Evolutionary conservation across 2,113 vertebrate species (phyloP), one percentile per base, ranked within the genome.

Genomic region (Myotis davidii): DNA sequence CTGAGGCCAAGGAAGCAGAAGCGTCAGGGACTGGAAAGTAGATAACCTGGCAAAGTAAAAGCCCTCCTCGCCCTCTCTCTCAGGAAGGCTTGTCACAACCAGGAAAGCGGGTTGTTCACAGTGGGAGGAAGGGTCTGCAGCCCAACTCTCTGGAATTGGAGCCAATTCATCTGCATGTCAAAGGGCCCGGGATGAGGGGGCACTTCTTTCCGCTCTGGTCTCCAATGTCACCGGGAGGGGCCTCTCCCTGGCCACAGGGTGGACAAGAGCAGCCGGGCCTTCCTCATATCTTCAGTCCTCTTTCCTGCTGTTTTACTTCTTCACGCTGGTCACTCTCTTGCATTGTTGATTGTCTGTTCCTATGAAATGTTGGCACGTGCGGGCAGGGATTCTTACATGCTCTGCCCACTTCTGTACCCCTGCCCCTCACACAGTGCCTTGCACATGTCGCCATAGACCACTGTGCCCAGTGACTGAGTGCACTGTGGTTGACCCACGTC

Each of bases 391-490:
- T 73, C 42, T 11, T 34, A 9, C 25, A 37, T 32, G 8, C 42
- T 37, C 14, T 27, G 32, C 56, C 37, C 23, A 14, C 17, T 56
- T 88, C 29, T 13, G 3, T 12, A 4, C 17, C 10, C 23, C 39
- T 39, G 14, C 20, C 9, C 39, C 56, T 20, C 32, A 3, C 86
- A 34, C 29, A 64, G 32, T 14, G 42, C 29, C 52, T 52, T 61
- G 18, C 25, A 77, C 6, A 4, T 0, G n/a, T 8, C 59, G 14
- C 5, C 64, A 7, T 2, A 6, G 4, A 45, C 20, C 34, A 12
- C 6, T 72, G 11, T 37, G n/a, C 3, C 21, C 4, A 21, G 5
- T 29, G 42, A 72, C 10, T 7, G 5, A 85, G 11, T 18, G 16
- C 27, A 17, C 37, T 54, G 13, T 1, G 13, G 23, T 0, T 76